Conservation (phyloP, 2,888 invertebrate species). For the Chrysopilus asiliformis region DNA sequence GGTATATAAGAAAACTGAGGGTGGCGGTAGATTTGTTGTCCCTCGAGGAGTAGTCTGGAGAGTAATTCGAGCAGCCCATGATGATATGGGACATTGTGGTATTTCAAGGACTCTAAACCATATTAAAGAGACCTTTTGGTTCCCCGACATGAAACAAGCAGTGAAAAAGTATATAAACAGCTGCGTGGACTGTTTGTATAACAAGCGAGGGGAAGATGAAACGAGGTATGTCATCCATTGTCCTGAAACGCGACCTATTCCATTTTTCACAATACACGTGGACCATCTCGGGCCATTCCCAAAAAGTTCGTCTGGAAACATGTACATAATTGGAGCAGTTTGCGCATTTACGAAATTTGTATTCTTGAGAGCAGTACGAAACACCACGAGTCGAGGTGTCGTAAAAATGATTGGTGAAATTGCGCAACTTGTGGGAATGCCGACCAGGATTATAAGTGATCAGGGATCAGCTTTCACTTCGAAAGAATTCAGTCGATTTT, state of each 20-base stretch:
- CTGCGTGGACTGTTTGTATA: conserved; percentile 29
- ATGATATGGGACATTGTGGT: conserved; percentile 10
- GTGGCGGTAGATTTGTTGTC: conserved; percentile 9
- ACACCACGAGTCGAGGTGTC: no score
- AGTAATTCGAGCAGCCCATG: conserved; percentile 8
- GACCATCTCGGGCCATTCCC: conserved; percentile 15
- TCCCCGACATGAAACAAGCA: conserved; percentile 26
- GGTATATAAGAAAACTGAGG: conserved; percentile 1
- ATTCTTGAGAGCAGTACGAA: no score
- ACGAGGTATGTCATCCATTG: conserved; percentile 14
- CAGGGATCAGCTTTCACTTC: no score
- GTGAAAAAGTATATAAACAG: conserved; percentile 27
- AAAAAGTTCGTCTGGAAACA: no score
- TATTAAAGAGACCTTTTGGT: conserved; percentile 25
- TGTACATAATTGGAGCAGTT: no score
- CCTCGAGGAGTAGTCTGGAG: conserved; percentile 8
- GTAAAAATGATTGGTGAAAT: no score
- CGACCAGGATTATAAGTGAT: no score
- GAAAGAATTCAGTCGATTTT: no score
- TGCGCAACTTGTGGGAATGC: no score
- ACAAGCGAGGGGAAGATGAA: conserved; percentile 20
- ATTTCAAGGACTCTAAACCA: conserved; percentile 7
- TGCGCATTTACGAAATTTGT: no score
- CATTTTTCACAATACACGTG: conserved; percentile 13
- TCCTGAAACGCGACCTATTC: conserved; percentile 15